Percentiles rank a stretch among this genome's conserved stretches.
phyloP scores from a whole-genome alignment of 2,113 vertebrate species.

The Muntiacus reevesi region DNA sequence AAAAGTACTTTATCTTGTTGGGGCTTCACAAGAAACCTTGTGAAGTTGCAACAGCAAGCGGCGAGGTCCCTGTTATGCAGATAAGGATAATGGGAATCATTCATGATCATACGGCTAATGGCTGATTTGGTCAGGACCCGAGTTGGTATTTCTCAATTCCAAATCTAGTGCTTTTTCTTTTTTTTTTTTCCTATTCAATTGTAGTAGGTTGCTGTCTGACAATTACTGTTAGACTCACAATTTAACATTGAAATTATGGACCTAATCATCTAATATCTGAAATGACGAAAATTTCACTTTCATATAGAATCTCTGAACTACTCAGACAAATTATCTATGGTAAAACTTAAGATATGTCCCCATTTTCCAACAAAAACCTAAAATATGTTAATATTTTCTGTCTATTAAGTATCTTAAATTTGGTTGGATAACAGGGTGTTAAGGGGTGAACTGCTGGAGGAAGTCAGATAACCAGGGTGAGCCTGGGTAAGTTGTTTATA shows the following conservation, averaged over 20 bases:
- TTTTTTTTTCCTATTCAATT: neutral
- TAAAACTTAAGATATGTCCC: neutral
- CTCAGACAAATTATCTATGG: neutral
- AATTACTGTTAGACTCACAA: neutral
- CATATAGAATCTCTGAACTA: neutral
- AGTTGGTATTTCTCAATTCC: neutral
- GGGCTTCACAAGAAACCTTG: neutral
- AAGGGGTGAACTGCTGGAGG: neutral
- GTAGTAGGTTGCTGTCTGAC: neutral
- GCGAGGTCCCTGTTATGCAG: fast-evolving
- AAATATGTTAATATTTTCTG: neutral
- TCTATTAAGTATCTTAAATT: neutral
- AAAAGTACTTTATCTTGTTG: neutral
- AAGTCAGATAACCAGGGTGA: neutral
- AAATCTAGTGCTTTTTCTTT: neutral
- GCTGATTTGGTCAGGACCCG: neutral
- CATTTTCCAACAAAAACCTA: neutral
- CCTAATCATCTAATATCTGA: neutral
- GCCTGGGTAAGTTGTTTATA: fast-evolving
- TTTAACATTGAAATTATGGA: neutral
- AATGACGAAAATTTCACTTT: neutral
- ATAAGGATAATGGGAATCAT: neutral
- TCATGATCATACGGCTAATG: fast-evolving
- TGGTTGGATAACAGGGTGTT: neutral
- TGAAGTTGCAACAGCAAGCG: neutral